Evolutionary conservation across 1,140 invertebrate genomes (phyloP).

Genomic region (Colletes gigas): DNA sequence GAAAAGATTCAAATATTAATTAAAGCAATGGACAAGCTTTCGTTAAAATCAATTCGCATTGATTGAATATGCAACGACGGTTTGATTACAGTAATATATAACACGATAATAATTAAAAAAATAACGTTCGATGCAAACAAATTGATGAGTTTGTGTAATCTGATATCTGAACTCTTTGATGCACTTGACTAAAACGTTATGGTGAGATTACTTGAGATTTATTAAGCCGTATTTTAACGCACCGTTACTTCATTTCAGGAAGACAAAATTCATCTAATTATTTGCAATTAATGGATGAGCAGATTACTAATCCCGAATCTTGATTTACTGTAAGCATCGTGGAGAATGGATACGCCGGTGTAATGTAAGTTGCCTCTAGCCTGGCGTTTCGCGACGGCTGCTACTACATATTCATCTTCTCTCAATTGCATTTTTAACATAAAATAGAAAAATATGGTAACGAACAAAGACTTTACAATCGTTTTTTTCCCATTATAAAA

Average conservation of each 20-base stretch:
- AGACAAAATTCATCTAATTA: too few relatives aligned
- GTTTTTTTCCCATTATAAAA: too few relatives aligned
- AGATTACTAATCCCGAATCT: constrained; percentile 8
- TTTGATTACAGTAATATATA: constrained; percentile 46
- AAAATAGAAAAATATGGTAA: background rate
- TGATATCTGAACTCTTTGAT: too few relatives aligned
- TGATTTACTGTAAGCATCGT: background rate
- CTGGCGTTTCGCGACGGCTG: background rate
- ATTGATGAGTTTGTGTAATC: constrained; percentile 10
- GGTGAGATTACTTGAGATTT: too few relatives aligned
- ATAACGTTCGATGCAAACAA: background rate
- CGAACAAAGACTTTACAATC: too few relatives aligned
- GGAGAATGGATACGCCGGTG: constrained; percentile 14
- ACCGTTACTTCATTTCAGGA: too few relatives aligned
- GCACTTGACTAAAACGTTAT: too few relatives aligned
- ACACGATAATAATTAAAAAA: background rate
- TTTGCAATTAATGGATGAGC: constrained; percentile 16
- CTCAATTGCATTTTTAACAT: background rate
- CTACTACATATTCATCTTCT: too few relatives aligned
- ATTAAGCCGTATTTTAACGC: too few relatives aligned
- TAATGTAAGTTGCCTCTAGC: constrained; percentile 34
- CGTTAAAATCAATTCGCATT: constrained; percentile 29
- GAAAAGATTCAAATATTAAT: constrained; percentile 10
- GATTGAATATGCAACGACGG: constrained; percentile 26
- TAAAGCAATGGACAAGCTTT: constrained; percentile 37